Conservation (phyloP, 2,113 vertebrate genomes). For the Indicator indicator region DNA sequence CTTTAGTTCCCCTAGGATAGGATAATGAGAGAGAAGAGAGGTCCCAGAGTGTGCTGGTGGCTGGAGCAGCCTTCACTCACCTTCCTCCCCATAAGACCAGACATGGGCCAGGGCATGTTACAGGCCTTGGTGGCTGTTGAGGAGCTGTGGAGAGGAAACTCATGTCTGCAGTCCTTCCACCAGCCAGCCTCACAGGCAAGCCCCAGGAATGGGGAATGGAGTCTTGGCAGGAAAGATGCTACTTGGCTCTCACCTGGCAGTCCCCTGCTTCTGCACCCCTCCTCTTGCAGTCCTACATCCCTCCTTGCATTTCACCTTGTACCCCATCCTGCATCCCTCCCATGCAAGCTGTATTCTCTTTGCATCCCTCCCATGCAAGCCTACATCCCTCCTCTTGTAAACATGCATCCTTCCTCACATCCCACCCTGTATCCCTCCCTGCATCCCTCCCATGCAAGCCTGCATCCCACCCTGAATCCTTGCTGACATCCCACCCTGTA, state of each 20-base stretch:
- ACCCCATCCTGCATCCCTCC: too few species aligned
- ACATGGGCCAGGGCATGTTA: fast-evolving
- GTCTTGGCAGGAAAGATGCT: not conserved
- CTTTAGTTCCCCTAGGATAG: fast-evolving
- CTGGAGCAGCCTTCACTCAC: fast-evolving
- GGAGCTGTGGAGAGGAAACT: not conserved
- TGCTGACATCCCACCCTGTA: not conserved
- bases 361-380: not conserved
- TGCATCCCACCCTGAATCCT: not conserved
- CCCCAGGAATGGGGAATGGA: not conserved
- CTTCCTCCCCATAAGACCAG: not conserved
- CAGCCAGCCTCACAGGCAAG: fast-evolving
- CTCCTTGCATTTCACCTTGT: too few species aligned
- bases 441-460: not conserved
- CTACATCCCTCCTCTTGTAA: too few species aligned
- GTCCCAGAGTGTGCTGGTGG: fast-evolving
- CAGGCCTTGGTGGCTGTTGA: not conserved
- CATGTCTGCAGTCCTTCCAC: not conserved
- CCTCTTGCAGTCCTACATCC: too few species aligned
- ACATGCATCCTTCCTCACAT: too few species aligned
- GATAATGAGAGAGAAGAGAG: fast-evolving
- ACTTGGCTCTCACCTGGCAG: not conserved
- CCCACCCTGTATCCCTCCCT: too few species aligned
- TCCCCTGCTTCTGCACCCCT: not conserved
- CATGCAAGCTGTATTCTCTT: not conserved